Base-by-base conservation (phyloP, 2,888 invertebrate species). In the Steinernema scapterisci region DNA sequence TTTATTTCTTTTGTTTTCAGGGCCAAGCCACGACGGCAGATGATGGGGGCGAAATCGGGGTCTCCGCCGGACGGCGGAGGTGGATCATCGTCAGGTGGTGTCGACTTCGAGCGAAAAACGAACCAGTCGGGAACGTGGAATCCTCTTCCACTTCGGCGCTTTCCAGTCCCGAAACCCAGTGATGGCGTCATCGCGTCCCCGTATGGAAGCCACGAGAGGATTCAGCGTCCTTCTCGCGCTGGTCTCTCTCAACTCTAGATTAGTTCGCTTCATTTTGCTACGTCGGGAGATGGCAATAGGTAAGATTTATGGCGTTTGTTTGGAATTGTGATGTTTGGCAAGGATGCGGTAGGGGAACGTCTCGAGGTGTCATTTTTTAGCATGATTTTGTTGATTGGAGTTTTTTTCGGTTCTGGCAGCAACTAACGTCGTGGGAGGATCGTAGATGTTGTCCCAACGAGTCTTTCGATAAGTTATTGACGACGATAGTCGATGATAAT, bases 1-100 rank as follows among this genome's bases (percentile, higher is more conserved):
- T 54, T 63, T 63, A 31, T 63, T 63, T 63, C 63, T 63, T 63
- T 63, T 63, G 63, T 63, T 63, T 63, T 63, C 31, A 5, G 16
- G 63, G 31, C 31, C 27, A 21, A 6, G 25, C n/a, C 3, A 27
- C 25, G 31, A 25, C 48, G 21, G 25, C 54, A 11, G 16, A n/a
- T 48, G 16, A 16, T 48, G 48, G 48, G 5, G 48, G 48, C 48
- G n/a, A 48, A 54, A 21, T 54, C 54, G 23, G 21, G 54, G 19
- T 5, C 23, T 11, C 63, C 63, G 27, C 63, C 63, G 23, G 63
- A 63, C 63, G 63, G 7, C 31, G 31, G n/a, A 19, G 19, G 38
- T 38, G 38, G 38, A 38, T 38, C 38, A 9, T 38, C 38, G 38
- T 38, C 38, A 38, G 38, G 38, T 38, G 38, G 38, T 38, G 38